Evolutionary conservation across 2,797 vertebrate genomes (phyloP), one percentile per base, ranked within the genome.

Genomic region (Mycteria americana): DNA sequence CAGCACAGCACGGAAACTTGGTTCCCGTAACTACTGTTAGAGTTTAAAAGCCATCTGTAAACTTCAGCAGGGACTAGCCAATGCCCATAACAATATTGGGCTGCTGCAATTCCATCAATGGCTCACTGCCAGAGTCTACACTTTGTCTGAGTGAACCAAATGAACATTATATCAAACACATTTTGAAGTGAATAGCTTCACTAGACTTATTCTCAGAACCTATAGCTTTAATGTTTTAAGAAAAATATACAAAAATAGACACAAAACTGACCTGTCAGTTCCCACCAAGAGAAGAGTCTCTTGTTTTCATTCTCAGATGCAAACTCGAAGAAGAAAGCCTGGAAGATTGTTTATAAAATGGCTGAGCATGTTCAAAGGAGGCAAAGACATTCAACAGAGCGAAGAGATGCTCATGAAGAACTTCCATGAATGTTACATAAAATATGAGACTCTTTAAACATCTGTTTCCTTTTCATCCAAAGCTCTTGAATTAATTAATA

Each of bases 61-160:
- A 50, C 39, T 88, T 73, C 87, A 95, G 46, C 57, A 62, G 88
- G 65, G 62, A 30, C 28, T 24, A 6, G 28, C 24, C 53, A 75
- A 16, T 23, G 65, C 79, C 75, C 16, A 2, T 13, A 75, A 23
- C 41, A 33, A 23, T 3, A 6, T 1, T 59, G 75, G 39, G 82
- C 85, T 82, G 89, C 87, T 94, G 88, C 78, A 93, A 1, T 65
- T 62, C 64, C 86, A 53, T n/a, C 88, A 13, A 59, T 79, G 85
- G 74, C 85, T 21, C 25, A 1, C 63, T 63, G 88, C 77, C 86
- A 94, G 59, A 2, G 1, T 9, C 88, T 82, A 33, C 67, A 14
- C 43, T 74, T 45, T 7, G 30, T 41, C 50, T 46, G 68, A 50
- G 41, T 11, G 67, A 78, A 22, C 35, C 64, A 60, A 88, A 45